phyloP scores from a whole-genome alignment of 2,888 invertebrate species.

The Zygaena filipendulae region DNA sequence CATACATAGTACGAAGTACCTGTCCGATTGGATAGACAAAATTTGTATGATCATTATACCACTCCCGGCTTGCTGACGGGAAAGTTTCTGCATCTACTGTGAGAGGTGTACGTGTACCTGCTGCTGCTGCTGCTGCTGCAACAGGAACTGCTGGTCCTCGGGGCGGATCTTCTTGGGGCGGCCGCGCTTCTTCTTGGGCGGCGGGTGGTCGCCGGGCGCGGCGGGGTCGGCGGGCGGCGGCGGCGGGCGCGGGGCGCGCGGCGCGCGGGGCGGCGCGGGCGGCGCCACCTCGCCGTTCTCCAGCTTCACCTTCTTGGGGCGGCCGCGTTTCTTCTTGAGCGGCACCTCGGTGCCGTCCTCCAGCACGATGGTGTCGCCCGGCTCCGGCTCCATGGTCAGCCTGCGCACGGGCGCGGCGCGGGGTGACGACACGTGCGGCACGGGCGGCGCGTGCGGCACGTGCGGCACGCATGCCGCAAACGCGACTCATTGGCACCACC shows the following conservation, averaged over 20 bases:
- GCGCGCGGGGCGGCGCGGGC: slow-evolving; percentile 57
- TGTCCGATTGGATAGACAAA: too few species aligned
- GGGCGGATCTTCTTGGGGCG: slow-evolving; percentile 87
- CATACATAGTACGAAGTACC: too few species aligned
- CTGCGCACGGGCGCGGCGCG: slow-evolving; percentile 35
- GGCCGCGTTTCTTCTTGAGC: slow-evolving; percentile 88
- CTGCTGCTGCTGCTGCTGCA: slow-evolving; percentile 52
- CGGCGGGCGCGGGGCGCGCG: slow-evolving; percentile 46
- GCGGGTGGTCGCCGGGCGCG: slow-evolving; percentile 44
- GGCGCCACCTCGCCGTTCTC: slow-evolving; percentile 75
- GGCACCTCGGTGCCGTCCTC: slow-evolving; percentile 75
- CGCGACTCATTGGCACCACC: slow-evolving; percentile 19
- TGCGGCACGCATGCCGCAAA: slow-evolving; percentile 2
- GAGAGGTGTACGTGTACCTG: too few species aligned
- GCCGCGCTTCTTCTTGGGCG: slow-evolving; percentile 88
- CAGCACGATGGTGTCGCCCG: slow-evolving; percentile 62
- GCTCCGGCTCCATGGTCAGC: slow-evolving; percentile 63
- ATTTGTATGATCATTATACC: too few species aligned
- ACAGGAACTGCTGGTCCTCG: slow-evolving; percentile 67
- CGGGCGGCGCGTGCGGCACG: too few species aligned
- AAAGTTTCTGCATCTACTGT: too few species aligned
- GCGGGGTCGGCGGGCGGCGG: slow-evolving; percentile 34
- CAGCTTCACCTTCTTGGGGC: slow-evolving; percentile 84
- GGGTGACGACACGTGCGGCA: too few species aligned
- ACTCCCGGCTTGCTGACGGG: too few species aligned